Conservation (phyloP, 2,888 invertebrate genomes). For the Dendrolimus houi region DNA sequence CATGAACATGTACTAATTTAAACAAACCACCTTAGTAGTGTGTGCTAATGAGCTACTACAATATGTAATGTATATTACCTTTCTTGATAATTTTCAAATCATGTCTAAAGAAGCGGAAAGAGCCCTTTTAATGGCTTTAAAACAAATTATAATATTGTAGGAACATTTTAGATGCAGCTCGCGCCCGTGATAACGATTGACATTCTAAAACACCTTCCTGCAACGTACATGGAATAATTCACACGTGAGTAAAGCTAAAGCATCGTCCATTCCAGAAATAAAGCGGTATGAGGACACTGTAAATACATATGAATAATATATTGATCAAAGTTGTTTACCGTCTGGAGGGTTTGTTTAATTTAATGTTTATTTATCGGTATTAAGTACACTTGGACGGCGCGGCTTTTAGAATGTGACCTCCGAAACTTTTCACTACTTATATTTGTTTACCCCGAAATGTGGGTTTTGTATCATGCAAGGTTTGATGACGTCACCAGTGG, state of each 20-base stretch:
- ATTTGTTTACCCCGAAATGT: too few relatives aligned
- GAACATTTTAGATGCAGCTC: neutral
- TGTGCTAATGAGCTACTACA: too few relatives aligned
- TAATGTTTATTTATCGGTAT: neutral
- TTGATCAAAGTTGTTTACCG: neutral
- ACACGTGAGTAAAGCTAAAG: neutral
- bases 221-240: slow-evolving; percentile 2
- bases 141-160: neutral
- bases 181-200: neutral
- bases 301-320: slow-evolving; percentile 7
- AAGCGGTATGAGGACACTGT: slow-evolving; percentile 4
- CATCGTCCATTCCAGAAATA: neutral
- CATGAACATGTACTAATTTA: too few relatives aligned
- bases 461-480: too few relatives aligned
- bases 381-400: too few relatives aligned
- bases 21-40: too few relatives aligned
- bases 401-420: too few relatives aligned
- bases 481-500: too few relatives aligned
- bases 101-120: too few relatives aligned
- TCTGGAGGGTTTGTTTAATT: neutral
- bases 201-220: neutral
- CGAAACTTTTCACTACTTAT: too few relatives aligned
- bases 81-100: too few relatives aligned
- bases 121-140: neutral
- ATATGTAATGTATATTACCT: too few relatives aligned